phyloP scores from a whole-genome alignment of 2,888 invertebrate genomes.

The Neoscelio sp. region DNA sequence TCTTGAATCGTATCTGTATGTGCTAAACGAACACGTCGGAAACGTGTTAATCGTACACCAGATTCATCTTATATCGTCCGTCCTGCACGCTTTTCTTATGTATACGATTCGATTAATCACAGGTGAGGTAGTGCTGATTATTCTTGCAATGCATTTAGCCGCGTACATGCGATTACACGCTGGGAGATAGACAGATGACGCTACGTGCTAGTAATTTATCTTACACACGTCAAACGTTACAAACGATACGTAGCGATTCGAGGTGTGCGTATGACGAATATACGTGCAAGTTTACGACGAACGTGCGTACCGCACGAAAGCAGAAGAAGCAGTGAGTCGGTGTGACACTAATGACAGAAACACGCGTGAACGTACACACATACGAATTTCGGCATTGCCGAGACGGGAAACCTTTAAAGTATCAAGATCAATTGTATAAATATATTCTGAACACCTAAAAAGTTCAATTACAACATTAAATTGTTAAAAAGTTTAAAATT shows the following conservation, averaged over 20 bases:
- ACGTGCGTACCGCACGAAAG: conserved; percentile 33
- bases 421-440: too few relatives aligned
- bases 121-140: conserved; percentile 78
- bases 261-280: conserved; percentile 63
- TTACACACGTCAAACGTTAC: conserved; percentile 79
- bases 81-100: conserved; percentile 61
- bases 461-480: too few relatives aligned
- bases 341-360: conserved; percentile 54
- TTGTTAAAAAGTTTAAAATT: too few relatives aligned
- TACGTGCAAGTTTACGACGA: conserved; percentile 50
- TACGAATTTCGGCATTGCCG: conserved; percentile 51
- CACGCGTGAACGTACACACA: conserved; percentile 39
- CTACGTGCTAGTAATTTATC: conserved; percentile 80
- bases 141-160: conserved; percentile 80
- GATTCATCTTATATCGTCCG: conserved; percentile 11
- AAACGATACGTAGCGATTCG: conserved; percentile 71
- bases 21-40: neutral
- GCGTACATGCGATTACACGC: conserved; percentile 80
- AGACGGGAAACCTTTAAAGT: too few relatives aligned
- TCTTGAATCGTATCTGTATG: too few relatives aligned
- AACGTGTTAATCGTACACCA: neutral
- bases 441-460: too few relatives aligned
- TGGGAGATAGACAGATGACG: conserved; percentile 80
- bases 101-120: conserved; percentile 79
- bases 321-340: conserved; percentile 24